Evolutionary conservation across 1,140 invertebrate species (phyloP), one percentile per base, ranked within the genome.

Genomic region (Trigoniulus corallinus): DNA sequence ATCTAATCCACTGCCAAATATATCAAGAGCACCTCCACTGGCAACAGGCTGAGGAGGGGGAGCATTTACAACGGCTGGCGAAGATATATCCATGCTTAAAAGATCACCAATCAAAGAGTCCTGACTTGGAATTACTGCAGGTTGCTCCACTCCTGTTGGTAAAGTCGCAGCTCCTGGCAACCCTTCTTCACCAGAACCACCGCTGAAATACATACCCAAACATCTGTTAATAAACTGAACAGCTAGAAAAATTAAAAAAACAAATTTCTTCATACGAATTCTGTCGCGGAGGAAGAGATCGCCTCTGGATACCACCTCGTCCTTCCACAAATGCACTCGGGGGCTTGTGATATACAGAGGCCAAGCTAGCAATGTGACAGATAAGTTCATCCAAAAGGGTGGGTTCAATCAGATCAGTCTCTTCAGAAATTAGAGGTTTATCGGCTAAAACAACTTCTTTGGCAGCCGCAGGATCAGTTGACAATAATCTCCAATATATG

Each of bases 401-500:
- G 7, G 96, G 95, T 66, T 99, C 96, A 40, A 99, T 69, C 2
- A 98, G 72, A 73, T 99, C 96, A 0, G 96, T 99, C 72, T 99
- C 96, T 67, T 99, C 96, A 0, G 91, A 96, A 60, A 99, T 99
- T 3, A 99, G 74, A 20, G 96, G 96, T 65, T 99, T 99, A 64
- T 99, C 96, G 1, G 96, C 95, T 15, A 99, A 72, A n/a, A 99
- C 95, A 29, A 93, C 93, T 69, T 99, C 94, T 67, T 98, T 99
- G 22, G 96, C 96, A 23, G 88, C 88, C 23, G 88, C 93, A 2
- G 96, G 95, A 73, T 99, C 96, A 15, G 96, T 98, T 42, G 93
- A 98, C 15, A 99, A 71, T 22, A 99, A 73, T 45, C 95, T 79
- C 96, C 96, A 99, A 67, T 99, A 99, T 61, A 99, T 99, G 64